A percentile compares a stretch with the other conserved stretches of the same genome.
Conservation (phyloP, 2,797 vertebrate species). For the Macroramphosus scolopax region DNA sequence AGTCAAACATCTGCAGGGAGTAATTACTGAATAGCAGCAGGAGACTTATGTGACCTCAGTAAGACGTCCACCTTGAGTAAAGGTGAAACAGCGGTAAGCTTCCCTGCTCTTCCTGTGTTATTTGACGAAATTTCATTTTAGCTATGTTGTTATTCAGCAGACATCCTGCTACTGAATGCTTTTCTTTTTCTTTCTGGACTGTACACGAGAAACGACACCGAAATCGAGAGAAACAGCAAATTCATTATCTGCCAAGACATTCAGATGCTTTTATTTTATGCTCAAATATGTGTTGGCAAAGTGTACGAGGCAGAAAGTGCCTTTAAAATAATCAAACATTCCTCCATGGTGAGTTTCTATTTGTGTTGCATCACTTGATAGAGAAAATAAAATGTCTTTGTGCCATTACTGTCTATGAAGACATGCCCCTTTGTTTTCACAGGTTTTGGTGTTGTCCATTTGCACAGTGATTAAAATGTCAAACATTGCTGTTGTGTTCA, state of each 20-base stretch:
- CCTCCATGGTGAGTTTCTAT: constrained; percentile 60
- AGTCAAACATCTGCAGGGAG: constrained; percentile 28
- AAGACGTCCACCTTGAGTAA: constrained; percentile 2
- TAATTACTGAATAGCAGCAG: too few relatives aligned
- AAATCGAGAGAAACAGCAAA: constrained; percentile 26
- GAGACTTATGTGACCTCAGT: too few relatives aligned
- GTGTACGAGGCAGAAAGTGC: constrained; percentile 76
- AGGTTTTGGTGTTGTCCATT: constrained; percentile 56
- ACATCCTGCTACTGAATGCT: too few relatives aligned
- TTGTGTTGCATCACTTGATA: constrained; percentile 43
- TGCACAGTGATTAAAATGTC: constrained; percentile 63
- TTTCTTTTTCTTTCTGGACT: constrained; percentile 48
- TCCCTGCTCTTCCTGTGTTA: too few relatives aligned
- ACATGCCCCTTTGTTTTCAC: constrained; percentile 48
- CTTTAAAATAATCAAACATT: constrained; percentile 73
- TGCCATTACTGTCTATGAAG: constrained; percentile 60
- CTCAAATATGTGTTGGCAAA: constrained; percentile 52
- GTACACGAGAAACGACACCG: constrained; percentile 24
- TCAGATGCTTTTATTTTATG: constrained; percentile 43
- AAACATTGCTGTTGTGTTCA: constrained; percentile 71
- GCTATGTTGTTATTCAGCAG: constrained; percentile 13
- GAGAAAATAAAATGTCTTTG: constrained; percentile 34
- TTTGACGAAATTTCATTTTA: not conserved
- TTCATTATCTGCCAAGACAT: constrained; percentile 42
- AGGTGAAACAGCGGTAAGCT: too few relatives aligned